phyloP scores from a whole-genome alignment of 2,888 invertebrate genomes.

The Dicroscelio sp. region DNA sequence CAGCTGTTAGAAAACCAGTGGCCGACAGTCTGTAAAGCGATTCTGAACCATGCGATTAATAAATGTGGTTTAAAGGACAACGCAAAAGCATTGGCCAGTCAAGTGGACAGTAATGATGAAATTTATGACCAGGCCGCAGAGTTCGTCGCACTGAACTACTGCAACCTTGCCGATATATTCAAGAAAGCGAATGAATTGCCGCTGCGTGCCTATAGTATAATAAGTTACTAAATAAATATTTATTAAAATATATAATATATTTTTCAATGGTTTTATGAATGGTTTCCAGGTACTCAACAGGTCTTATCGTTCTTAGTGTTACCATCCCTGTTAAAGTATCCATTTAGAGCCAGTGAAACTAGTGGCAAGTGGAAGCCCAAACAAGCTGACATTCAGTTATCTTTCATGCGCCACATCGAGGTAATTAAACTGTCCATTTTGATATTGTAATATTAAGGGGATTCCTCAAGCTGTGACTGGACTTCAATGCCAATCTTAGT shows the following conservation, averaged over 20 bases:
- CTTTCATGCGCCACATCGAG: conserved; percentile 33
- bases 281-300: neutral
- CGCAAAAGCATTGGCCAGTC: neutral
- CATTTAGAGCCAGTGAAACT: conserved; percentile 11
- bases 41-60: neutral
- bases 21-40: neutral
- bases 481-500: too few relatives aligned
- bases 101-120: neutral
- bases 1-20: neutral
- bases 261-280: neutral
- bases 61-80: neutral
- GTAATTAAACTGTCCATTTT: neutral
- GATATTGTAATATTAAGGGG: too few relatives aligned
- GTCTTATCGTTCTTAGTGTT: conserved; percentile 32
- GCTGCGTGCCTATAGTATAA: neutral
- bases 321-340: neutral
- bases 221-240: neutral
- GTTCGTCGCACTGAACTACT: neutral
- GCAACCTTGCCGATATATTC: neutral
- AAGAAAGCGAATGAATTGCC: neutral
- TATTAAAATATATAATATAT: neutral
- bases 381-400: neutral
- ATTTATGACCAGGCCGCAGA: neutral
- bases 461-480: too few relatives aligned
- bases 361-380: conserved; percentile 42